Percentiles rank a stretch among this genome's conserved stretches.
Evolutionary conservation across 2,797 vertebrate species (phyloP).

Genomic region (Podarcis lilfordi): DNA sequence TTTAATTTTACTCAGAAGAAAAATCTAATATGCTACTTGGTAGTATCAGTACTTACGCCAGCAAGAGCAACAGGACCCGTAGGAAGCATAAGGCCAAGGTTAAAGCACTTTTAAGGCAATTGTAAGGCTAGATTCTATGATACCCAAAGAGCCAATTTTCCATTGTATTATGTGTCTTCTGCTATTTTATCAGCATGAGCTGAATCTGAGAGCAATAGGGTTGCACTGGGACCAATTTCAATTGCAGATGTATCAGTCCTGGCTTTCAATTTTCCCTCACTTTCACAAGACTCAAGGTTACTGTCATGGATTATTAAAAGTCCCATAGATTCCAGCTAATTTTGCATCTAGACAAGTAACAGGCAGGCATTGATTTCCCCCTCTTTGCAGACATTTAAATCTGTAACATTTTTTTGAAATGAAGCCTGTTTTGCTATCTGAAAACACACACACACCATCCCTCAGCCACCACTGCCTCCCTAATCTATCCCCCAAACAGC

Average conservation of each 20-base stretch:
- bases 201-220: slow-evolving; percentile 55
- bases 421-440: neutral
- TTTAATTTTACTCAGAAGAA: slow-evolving; percentile 75
- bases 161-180: slow-evolving; percentile 66
- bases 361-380: neutral
- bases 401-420: neutral
- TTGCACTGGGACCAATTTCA: slow-evolving; percentile 67
- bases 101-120: slow-evolving; percentile 69
- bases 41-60: slow-evolving; percentile 47
- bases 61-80: slow-evolving; percentile 51
- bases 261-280: slow-evolving; percentile 65
- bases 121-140: slow-evolving; percentile 67
- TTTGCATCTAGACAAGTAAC: slow-evolving; percentile 49
- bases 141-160: slow-evolving; percentile 75
- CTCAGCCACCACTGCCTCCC: neutral
- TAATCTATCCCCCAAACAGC: slow-evolving; percentile 5
- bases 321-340: slow-evolving; percentile 44
- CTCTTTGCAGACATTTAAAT: neutral
- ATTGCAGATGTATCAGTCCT: slow-evolving; percentile 59
- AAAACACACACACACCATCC: accelerated
- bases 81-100: slow-evolving; percentile 76
- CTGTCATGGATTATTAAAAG: slow-evolving; percentile 38
- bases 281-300: slow-evolving; percentile 73
- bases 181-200: slow-evolving; percentile 63
- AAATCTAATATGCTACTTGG: slow-evolving; percentile 53